phyloP scores from a whole-genome alignment of 2,888 invertebrate species.

The Drosophila austrosaltans region DNA sequence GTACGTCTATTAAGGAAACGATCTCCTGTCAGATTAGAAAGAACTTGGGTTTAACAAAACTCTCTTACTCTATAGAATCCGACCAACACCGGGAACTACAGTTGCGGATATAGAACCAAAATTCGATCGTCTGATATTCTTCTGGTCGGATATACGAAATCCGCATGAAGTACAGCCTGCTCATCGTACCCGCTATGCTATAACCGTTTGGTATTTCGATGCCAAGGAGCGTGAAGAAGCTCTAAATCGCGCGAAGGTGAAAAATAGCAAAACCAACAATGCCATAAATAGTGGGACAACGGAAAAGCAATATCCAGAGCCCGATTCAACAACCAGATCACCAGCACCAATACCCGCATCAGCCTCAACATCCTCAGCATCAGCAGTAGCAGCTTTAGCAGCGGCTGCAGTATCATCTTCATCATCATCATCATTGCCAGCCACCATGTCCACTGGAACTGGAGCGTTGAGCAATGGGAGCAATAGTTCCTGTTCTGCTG shows the following conservation, averaged over 20 bases:
- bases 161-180: conserved; percentile 99
- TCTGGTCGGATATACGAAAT: conserved; percentile 98
- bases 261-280: conserved; percentile 62
- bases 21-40: too few relatives aligned
- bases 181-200: conserved; percentile 93
- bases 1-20: conserved; percentile 74
- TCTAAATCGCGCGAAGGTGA: conserved; percentile 71
- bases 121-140: conserved; percentile 96
- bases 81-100: conserved; percentile 93
- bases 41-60: not conserved
- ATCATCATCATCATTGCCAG: conserved; percentile 47
- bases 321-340: conserved; percentile 59
- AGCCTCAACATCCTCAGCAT: conserved; percentile 28
- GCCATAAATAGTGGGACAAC: conserved; percentile 26
- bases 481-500: conserved; percentile 60
- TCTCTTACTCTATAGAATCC: conserved; percentile 86
- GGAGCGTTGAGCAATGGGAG: conserved; percentile 58
- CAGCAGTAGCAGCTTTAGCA: conserved; percentile 33
- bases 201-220: conserved; percentile 96
- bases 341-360: conserved; percentile 19
- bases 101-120: conserved; percentile 96
- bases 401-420: conserved; percentile 15
- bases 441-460: conserved; percentile 57
- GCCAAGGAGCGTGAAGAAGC: conserved; percentile 91
- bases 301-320: conserved; percentile 31